phyloP scores from a whole-genome alignment of 1,140 invertebrate genomes.

The Drosophila novamexicana region DNA sequence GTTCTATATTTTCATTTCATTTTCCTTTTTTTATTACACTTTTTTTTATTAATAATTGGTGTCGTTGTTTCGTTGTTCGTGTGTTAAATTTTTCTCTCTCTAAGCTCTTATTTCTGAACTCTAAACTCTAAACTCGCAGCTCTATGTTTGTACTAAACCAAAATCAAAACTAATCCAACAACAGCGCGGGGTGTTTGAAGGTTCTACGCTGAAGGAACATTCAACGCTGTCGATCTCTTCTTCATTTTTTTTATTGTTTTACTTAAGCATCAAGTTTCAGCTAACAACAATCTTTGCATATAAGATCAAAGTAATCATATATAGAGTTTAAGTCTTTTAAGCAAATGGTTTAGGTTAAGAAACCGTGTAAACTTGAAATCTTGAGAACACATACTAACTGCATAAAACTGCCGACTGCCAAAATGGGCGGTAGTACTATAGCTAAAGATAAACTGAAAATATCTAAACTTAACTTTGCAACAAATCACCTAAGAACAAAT shows the following conservation, averaged over 20 bases:
- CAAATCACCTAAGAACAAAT: conserved; percentile 8
- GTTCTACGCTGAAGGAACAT: not conserved
- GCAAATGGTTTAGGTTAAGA: conserved; percentile 62
- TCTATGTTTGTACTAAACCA: conserved; percentile 43
- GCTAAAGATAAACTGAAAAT: conserved; percentile 9
- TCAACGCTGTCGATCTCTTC: conserved; percentile 3
- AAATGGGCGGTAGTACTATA: not conserved
- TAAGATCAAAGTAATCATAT: conserved; percentile 53
- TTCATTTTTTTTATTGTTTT: conserved; percentile 1
- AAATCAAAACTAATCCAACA: conserved; percentile 35
- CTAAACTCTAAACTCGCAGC: conserved; percentile 40
- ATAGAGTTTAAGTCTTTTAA: conserved; percentile 57
- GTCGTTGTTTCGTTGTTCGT: conserved; percentile 76
- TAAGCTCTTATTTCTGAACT: conserved; percentile 32
- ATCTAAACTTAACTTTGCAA: conserved; percentile 21
- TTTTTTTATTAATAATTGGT: conserved; percentile 67
- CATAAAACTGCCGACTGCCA: conserved; percentile 8
- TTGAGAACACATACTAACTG: conserved; percentile 74
- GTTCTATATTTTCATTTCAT: conserved; percentile 14
- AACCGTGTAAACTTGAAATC: conserved; percentile 58
- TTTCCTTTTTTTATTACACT: conserved; percentile 28
- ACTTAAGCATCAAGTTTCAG: conserved; percentile 65
- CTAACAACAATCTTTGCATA: conserved; percentile 60
- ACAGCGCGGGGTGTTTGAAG: conserved; percentile 6
- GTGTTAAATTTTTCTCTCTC: conserved; percentile 83